Evolutionary conservation across 2,888 invertebrate species (phyloP).

Genomic region (Tillus elongatus): DNA sequence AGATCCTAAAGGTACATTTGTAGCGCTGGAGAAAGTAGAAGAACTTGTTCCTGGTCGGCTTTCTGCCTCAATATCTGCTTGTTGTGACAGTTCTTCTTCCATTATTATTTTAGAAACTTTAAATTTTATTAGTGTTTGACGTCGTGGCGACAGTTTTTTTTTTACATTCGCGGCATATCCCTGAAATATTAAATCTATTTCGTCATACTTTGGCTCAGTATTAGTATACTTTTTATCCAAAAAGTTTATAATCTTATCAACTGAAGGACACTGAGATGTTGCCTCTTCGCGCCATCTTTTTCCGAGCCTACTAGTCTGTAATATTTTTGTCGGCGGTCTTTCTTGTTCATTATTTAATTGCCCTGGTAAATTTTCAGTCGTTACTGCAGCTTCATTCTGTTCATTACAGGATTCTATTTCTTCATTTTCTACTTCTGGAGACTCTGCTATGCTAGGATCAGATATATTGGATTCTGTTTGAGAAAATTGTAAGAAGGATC

Average conservation of each 20-base stretch:
- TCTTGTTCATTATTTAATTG: not conserved
- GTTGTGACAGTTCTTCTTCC: constrained; percentile 1
- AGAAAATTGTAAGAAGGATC: constrained; percentile 5
- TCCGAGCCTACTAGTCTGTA: not conserved
- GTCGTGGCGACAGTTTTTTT: not conserved
- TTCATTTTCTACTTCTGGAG: not conserved
- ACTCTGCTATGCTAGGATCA: too few species aligned
- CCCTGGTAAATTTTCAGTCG: not conserved
- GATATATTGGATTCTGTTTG: constrained; percentile 1
- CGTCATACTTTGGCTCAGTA: constrained; percentile 1
- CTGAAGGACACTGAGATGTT: not conserved
- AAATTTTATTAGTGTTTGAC: constrained; percentile 1
- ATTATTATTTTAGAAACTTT: not conserved
- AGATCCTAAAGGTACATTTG: too few species aligned
- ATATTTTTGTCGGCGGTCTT: constrained; percentile 1
- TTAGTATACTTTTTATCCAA: not conserved
- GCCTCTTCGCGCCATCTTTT: not conserved
- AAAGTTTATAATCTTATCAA: not conserved
- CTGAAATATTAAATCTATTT: not conserved
- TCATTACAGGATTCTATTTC: not conserved
- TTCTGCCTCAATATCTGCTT: not conserved
- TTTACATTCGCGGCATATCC: not conserved
- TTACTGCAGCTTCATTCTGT: not conserved
- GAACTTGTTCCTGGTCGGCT: not conserved
- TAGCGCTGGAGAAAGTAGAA: too few species aligned